A percentile compares a stretch with the other conserved stretches of the same genome.
phyloP scores from a whole-genome alignment of 2,797 vertebrate species.

The Heliangelus exortis region DNA sequence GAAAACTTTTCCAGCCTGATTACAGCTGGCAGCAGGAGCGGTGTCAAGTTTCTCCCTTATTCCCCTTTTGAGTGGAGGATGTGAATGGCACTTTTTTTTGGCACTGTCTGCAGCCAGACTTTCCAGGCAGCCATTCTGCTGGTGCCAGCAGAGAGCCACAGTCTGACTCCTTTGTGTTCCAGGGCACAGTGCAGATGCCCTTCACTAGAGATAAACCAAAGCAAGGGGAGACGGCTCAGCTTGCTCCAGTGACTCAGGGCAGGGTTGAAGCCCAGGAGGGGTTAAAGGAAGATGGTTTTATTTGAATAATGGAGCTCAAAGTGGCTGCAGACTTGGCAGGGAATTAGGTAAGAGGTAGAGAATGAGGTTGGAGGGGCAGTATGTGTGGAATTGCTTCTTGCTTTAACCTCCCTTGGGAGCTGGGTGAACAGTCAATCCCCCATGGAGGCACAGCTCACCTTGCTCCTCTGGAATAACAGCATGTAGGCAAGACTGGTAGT shows the following conservation, averaged over 20 bases:
- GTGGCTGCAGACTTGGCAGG: neutral
- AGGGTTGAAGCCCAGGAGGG: neutral
- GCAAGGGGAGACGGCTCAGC: neutral
- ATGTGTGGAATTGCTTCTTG: neutral
- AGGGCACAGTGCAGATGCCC: neutral
- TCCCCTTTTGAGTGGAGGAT: neutral
- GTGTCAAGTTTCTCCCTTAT: neutral
- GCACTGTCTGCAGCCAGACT: neutral
- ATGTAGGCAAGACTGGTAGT: neutral
- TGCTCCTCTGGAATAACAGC: neutral
- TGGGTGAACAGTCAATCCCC: neutral
- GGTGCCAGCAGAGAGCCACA: fast-evolving
- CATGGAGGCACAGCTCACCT: neutral
- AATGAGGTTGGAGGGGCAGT: neutral
- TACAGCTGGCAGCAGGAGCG: neutral
- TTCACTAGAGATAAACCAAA: neutral
- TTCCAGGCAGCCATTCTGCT: neutral
- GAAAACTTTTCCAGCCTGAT: neutral
- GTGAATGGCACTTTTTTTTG: neutral
- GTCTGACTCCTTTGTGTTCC: neutral
- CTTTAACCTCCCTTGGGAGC: neutral
- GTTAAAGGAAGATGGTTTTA: neutral
- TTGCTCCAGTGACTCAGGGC: fast-evolving
- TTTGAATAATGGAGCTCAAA: neutral
- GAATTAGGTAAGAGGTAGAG: neutral